Evolutionary conservation across 1,140 invertebrate genomes (phyloP), one percentile per base, ranked within the genome.

Genomic region (Schlechtendalia chinensis): DNA sequence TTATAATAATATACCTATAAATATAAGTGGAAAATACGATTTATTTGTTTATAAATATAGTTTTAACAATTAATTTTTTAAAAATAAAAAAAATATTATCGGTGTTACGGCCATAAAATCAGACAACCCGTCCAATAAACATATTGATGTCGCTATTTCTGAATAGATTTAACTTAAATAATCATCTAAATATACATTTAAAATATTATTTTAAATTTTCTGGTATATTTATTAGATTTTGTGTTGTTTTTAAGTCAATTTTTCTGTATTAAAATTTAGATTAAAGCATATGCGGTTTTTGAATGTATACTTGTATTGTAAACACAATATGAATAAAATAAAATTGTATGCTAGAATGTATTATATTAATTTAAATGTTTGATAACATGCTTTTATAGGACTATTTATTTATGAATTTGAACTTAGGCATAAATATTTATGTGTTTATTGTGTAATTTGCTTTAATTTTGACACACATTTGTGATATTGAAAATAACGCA

Each of bases 91-190:
- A n/a, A 47, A 50, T 50, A 75, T 8, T 39, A 58, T 59, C 29
- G 72, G 32, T 59, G n/a, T 24, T 59, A 58, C 32, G 56, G 72
- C 72, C 72, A 39, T 59, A 58, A 75, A 56, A 47, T 79, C 75
- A 79, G 75, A 47, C 24, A 27, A 50, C 75, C 75, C 75, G 75
- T 79, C 75, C 75, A 79, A 54, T 50, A 63, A 61, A 45, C 27
- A 58, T 77, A 32, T 74, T 74, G 50, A 39, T 56, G 53, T 74
- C 71, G 17, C 29, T 74, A 74, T 71, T 50, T 14, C n/a, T 19
- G 63, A 39, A 65, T 65, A 59, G 10, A 12, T 27, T 0, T 27
- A 59, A 59, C 22, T 12, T 24, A 58, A 69, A 69, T 22, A 47
- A 24, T 24, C 65, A 69, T 69, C n/a, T 69, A 29, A 53, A 12